A percentile compares a stretch with the other conserved stretches of the same genome.
Conservation (phyloP, 2,888 invertebrate genomes). For the Trilocha varians region DNA sequence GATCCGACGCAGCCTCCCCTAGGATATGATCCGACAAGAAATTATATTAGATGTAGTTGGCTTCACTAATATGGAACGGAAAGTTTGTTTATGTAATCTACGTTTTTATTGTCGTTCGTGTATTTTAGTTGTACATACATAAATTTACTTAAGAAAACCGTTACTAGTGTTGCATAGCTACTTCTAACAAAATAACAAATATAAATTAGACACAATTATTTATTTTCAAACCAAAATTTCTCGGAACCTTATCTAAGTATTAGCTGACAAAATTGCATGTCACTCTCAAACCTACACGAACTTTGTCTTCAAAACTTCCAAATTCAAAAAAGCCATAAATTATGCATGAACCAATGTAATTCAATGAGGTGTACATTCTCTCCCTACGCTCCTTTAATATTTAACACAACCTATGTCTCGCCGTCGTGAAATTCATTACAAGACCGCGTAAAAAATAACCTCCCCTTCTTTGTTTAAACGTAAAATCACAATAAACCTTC, state of each 20-base stretch:
- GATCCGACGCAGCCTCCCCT: slow-evolving; percentile 49
- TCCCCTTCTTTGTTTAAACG: slow-evolving; percentile 64
- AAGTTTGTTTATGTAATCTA: slow-evolving; percentile 22
- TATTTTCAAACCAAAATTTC: too few relatives aligned
- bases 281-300: too few relatives aligned
- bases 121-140: neutral
- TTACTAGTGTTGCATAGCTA: too few relatives aligned
- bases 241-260: too few relatives aligned
- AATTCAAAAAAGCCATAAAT: slow-evolving; percentile 39
- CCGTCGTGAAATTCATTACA: slow-evolving; percentile 56
- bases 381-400: slow-evolving; percentile 54
- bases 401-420: slow-evolving; percentile 53
- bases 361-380: slow-evolving; percentile 62
- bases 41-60: slow-evolving; percentile 69
- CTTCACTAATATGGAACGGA: slow-evolving; percentile 54
- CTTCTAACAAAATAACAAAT: too few relatives aligned
- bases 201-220: too few relatives aligned
- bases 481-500: slow-evolving; percentile 67
- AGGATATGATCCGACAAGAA: slow-evolving; percentile 65
- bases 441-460: slow-evolving; percentile 44
- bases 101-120: neutral
- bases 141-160: too few relatives aligned
- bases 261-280: too few relatives aligned
- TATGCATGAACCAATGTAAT: slow-evolving; percentile 68
- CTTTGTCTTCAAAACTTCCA: neutral